Evolutionary conservation across 1,140 invertebrate genomes (phyloP).

Genomic region (Leptonema lineaticorne): DNA sequence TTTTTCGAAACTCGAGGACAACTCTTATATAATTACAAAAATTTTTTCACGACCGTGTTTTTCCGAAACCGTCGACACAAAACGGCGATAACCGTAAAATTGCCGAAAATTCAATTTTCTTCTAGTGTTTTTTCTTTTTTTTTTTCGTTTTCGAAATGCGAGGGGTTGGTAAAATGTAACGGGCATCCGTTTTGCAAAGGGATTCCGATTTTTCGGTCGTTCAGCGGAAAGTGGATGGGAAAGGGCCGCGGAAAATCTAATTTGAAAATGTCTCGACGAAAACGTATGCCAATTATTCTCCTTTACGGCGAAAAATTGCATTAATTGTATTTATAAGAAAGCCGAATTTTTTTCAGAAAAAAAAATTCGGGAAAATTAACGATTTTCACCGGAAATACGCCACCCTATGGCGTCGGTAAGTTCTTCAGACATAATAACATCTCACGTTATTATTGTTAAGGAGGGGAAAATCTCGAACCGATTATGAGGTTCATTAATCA

Average conservation of each 20-base stretch:
- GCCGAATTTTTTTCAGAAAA: background rate
- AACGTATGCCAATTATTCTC: background rate
- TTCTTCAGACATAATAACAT: background rate
- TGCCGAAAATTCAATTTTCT: constrained; percentile 18
- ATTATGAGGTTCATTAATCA: constrained; percentile 16
- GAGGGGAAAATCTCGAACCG: constrained; percentile 6
- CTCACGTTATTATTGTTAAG: background rate
- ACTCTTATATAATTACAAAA: too few species aligned
- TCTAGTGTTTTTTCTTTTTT: background rate
- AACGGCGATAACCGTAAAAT: constrained; percentile 7
- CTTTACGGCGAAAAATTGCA: background rate
- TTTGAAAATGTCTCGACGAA: constrained; percentile 3
- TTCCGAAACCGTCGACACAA: background rate
- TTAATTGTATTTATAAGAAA: background rate
- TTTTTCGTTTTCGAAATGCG: background rate
- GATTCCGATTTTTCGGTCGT: background rate
- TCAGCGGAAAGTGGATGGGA: background rate
- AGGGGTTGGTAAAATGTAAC: too few species aligned
- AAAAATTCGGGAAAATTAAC: background rate
- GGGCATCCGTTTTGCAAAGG: constrained; percentile 13
- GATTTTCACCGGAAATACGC: too few species aligned
- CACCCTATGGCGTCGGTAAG: too few species aligned
- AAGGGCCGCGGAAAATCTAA: constrained; percentile 14
- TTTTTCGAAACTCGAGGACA: too few species aligned
- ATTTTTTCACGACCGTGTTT: background rate